These are phyloP conservation scores for Melanotaenia parkinsoni DNA, from an alignment of 2,797 vertebrate genomes.

Conservation along the genomic window DNA sequence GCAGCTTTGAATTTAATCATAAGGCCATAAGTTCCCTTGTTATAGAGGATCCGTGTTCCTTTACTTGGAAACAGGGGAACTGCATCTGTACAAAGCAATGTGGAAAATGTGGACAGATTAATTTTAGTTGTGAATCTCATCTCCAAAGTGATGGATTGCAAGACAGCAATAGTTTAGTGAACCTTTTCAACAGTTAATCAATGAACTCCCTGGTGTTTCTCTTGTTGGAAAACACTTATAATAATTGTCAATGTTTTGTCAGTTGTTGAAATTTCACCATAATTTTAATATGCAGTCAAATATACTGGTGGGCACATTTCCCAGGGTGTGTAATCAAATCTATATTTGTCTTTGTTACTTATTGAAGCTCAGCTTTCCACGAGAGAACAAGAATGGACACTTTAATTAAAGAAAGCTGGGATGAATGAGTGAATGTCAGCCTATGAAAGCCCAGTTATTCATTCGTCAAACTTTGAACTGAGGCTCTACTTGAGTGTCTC, in stretches of 20 bases:
- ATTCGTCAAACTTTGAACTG: slow-evolving; percentile 73
- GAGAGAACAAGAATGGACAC: slow-evolving; percentile 57
- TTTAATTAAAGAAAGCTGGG: slow-evolving; percentile 78
- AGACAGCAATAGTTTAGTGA: slow-evolving; percentile 61
- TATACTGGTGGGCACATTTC: slow-evolving; percentile 26
- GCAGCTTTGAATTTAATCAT: slow-evolving; percentile 84
- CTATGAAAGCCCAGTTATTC: slow-evolving; percentile 68
- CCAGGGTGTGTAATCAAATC: slow-evolving; percentile 59
- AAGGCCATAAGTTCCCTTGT: slow-evolving; percentile 80
- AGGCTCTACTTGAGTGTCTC: slow-evolving; percentile 64
- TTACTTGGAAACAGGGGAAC: slow-evolving; percentile 68
- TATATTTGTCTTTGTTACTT: slow-evolving; percentile 67
- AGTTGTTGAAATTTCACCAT: slow-evolving; percentile 55
- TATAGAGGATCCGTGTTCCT: slow-evolving; percentile 81
- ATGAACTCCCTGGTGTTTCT: slow-evolving; percentile 20
- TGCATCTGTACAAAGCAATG: slow-evolving; percentile 74
- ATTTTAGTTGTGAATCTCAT: slow-evolving; percentile 66
- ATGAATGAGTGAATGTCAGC: slow-evolving; percentile 64
- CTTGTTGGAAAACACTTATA: slow-evolving; percentile 46
- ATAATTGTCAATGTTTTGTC: slow-evolving; percentile 45
- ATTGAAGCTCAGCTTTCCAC: slow-evolving; percentile 57
- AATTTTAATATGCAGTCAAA: slow-evolving; percentile 50
- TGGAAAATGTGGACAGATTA: slow-evolving; percentile 67
- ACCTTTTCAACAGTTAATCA: slow-evolving; percentile 64
- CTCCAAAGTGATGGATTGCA: slow-evolving; percentile 56